Base-by-base conservation (phyloP, 1,140 invertebrate species). In the Hyles vespertilio region DNA sequence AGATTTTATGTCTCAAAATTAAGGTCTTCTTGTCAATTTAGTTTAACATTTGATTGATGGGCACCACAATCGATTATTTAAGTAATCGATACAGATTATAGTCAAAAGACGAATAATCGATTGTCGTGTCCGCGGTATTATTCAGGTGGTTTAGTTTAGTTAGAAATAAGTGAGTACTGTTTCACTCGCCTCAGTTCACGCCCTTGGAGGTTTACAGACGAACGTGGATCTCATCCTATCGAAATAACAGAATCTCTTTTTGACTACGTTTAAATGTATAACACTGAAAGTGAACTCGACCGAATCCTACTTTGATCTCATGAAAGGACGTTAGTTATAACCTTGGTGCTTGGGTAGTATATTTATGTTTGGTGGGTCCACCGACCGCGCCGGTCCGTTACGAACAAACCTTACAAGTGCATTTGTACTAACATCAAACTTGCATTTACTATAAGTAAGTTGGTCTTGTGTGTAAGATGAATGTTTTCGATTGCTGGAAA, bases 271-370 rank as follows among this genome's bases (percentile, higher is more conserved):
- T 32, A 53, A 65, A 58, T 51, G 8, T 61, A 40, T 47, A 61
- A 58, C 22, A 46, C 59, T 56, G 50, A 51, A 65, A 11, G 43
- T 60, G 47, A 61, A 65, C 50, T 59, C 51, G 49, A 59, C 67
- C 58, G 66, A 70, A 67, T 73, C 69, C 68, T 71, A 73, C 49
- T 63, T 65, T 73, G 73, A 76, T 76, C 73, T 76, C 73, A 73
- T 62, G 51, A 63, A 63, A 54, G 58, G 49, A 60, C 53, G 54
- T 61, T 51, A 58, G 45, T 56, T 61, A 57, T n/a, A 69, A 60
- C 57, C 56, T 65, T 64, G 73, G 73, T 76, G 73, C 73, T 76
- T 71, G 73, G 73, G 70, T 76, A 73, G 69, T 69, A 54, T 69
- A 61, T 63, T 58, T 61, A 67, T 59, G 49, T 63, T 22, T 43